Conservation (phyloP, 1,140 invertebrate species). For the Yoshiicerus persimilis region DNA sequence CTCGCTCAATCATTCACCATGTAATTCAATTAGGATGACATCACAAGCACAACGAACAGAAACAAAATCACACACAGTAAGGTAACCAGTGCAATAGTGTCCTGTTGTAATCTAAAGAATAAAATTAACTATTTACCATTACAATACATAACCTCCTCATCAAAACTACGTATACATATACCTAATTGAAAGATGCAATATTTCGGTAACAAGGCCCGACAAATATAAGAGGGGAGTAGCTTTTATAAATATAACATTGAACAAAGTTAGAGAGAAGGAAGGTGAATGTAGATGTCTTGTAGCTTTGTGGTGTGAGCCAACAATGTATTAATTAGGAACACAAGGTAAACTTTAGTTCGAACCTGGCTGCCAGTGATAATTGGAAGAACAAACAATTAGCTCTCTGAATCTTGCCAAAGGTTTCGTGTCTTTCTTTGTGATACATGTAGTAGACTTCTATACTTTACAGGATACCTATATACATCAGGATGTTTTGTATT, state of each 20-base stretch:
- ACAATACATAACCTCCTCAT: too few species aligned
- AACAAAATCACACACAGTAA: too few species aligned
- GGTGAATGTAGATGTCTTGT: neutral
- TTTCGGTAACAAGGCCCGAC: neutral
- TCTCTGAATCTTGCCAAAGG: neutral
- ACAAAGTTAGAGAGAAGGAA: neutral
- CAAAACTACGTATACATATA: too few species aligned
- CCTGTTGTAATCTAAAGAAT: too few species aligned
- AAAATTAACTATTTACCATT: too few species aligned
- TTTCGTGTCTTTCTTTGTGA: neutral
- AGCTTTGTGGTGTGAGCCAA: neutral
- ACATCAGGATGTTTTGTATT: neutral
- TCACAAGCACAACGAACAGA: too few species aligned
- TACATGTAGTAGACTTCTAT: too few species aligned
- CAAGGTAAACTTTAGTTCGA: constrained; percentile 1
- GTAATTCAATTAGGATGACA: too few species aligned
- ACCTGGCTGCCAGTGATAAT: neutral
- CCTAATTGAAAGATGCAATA: too few species aligned
- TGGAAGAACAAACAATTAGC: constrained; percentile 20
- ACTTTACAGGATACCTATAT: too few species aligned
- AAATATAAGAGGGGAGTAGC: neutral
- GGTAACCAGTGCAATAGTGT: too few species aligned
- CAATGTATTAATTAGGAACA: neutral
- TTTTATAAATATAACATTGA: neutral
- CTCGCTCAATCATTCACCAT: too few species aligned